Percentiles rank a stretch among this genome's conserved stretches.
phyloP scores from a whole-genome alignment of 2,113 vertebrate genomes.

The Megaleporinus macrocephalus region DNA sequence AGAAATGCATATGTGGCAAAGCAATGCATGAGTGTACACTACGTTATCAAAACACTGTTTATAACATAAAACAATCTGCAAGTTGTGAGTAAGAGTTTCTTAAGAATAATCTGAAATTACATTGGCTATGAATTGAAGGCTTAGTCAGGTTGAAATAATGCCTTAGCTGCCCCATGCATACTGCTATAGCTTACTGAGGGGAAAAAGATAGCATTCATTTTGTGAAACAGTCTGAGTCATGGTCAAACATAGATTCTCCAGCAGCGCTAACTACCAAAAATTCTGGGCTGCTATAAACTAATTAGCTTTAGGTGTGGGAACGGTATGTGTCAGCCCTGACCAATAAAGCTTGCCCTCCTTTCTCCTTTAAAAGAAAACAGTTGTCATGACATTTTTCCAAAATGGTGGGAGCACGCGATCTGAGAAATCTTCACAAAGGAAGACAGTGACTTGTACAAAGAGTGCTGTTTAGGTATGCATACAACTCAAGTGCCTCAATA shows the following conservation, averaged over 20 bases:
- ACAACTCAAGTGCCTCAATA: no score
- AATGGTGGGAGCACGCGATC: no score
- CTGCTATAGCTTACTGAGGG: background rate
- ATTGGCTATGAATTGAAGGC: background rate
- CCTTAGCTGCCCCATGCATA: background rate
- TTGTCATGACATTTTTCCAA: no score
- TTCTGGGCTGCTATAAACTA: no score
- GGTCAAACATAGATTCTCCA: no score
- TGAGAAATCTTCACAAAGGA: no score
- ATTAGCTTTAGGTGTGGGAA: no score
- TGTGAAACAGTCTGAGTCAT: no score
- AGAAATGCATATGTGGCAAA: slow-evolving; percentile 9
- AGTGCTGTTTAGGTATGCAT: background rate
- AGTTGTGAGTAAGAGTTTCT: background rate
- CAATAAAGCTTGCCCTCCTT: no score
- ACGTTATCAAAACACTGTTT: background rate
- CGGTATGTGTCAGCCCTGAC: no score
- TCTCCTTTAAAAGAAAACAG: no score
- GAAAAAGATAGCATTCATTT: background rate
- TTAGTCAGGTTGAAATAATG: background rate
- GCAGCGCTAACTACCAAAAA: no score
- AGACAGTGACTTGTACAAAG: background rate
- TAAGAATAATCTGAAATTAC: background rate
- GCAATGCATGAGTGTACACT: background rate
- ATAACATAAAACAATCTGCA: background rate